Base-by-base conservation (phyloP, 2,888 invertebrate species). In the Apocheima hispidaria region DNA sequence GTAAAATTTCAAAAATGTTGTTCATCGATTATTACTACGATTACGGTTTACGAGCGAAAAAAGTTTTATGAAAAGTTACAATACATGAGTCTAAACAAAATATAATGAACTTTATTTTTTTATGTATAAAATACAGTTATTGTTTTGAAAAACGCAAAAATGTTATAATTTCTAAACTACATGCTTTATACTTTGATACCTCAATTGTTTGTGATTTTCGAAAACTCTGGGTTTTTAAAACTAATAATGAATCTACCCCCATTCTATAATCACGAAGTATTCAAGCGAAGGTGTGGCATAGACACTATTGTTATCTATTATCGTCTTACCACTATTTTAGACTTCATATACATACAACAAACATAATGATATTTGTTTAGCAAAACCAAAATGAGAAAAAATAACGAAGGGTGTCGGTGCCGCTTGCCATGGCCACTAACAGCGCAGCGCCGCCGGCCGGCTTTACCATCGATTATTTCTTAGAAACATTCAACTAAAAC, bases 401-500 rank as follows among this genome's bases (percentile, higher is more conserved):
- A 30, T 58, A 66, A 64, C 65, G 55, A 52, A 53, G 65, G 65
- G 62, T 65, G 60, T 46, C 35, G 10, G 18, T 4, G 35, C 28
- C 49, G 46, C 35, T 41, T 14, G 23, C 55, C 50, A 40, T 41
- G 46, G 61, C 58, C 51, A 58, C 58, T 56, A 48, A 44, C 36
- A 33, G 56, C 33, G 28, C 54, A 50, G 52, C 57, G 44, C 60
- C 10, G 77, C 89, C 89, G 89, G 86, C 87, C 87, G 86, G 88
- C 82, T 66, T 70, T 71, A 69, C 63, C 64, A 68, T 68, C 61
- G 76, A 71, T 67, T 67, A 18, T 66, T 72, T 65, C 52, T 70
- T 63, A 48, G 68, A 69, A 65, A 41, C 7, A 36, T 18, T 44
- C 21, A 9, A 53, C 1, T n/a, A 28, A 61, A 70, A 72, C 74